Base-by-base conservation (phyloP, 2,797 vertebrate species). In the Spinibarbus caldwelli region DNA sequence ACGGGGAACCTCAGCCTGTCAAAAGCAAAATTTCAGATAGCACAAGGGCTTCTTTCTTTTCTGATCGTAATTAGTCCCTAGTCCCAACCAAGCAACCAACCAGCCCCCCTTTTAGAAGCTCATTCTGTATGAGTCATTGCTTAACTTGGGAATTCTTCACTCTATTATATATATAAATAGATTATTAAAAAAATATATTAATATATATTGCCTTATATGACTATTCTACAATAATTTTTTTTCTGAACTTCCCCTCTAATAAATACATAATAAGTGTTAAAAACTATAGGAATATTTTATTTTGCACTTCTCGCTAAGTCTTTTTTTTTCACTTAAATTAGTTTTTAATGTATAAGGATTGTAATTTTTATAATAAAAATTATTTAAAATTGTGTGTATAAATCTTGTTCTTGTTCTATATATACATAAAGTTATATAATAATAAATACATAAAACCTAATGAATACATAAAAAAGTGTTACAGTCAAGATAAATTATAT, bases 31-130 rank as follows among this genome's bases (percentile, higher is more conserved):
- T 49, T 70, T 64, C n/a, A 12, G 23, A 83, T 45, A 76, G 59
- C 31, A 77, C 82, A 84, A 77, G 59, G 38, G 80, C 36, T 78
- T 41, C 77, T 86, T 76, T 71, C 52, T 79, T 52, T 68, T 64
- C 21, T 34, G 17, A 76, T 78, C 38, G 64, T 45, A 49, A 71
- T 84, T 49, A 70, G 34, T 68, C 36, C 29, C 19, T 38, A 19
- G 68, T 80, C 9, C 52, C 49, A 10, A 6, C 59, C 57, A 12
- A n/a, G n/a, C n/a, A n/a, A 1, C 23, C 29, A 17, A 64, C 62
- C 57, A 12, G 14, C 62, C 15, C 73, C 45, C n/a, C 5, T 73
- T 31, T 67, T 38, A 38, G 31, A 67, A 26, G 6, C 26, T 83
- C 38, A 45, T 29, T 79, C 68, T 82, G 29, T 70, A 57, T 80